phyloP scores from a whole-genome alignment of 1,140 invertebrate species.

The Hestina assimilis region DNA sequence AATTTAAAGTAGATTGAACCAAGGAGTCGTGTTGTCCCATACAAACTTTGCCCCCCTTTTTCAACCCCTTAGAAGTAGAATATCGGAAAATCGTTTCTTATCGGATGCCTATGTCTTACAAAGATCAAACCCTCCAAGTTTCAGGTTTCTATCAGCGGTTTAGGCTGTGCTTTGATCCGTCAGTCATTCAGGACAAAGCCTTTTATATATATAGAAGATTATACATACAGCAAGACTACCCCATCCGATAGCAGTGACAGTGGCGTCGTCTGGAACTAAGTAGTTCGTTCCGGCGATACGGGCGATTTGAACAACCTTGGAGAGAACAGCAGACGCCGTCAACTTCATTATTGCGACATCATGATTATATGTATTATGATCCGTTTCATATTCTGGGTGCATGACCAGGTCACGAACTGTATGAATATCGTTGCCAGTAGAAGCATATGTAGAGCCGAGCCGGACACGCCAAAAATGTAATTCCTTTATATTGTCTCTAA shows the following conservation, averaged over 20 bases:
- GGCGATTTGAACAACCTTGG: conserved; percentile 4
- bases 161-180: too few species aligned
- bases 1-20: too few species aligned
- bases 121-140: too few species aligned
- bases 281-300: conserved; percentile 38
- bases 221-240: conserved; percentile 69
- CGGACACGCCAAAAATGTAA: conserved; percentile 36
- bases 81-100: too few species aligned
- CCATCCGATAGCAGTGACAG: conserved; percentile 79
- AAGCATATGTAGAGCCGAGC: conserved; percentile 43
- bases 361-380: conserved; percentile 68
- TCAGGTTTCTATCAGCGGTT: too few species aligned
- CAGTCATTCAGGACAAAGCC: too few species aligned
- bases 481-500: not conserved
- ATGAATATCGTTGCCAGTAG: conserved; percentile 55
- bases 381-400: conserved; percentile 69
- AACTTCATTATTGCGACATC: conserved; percentile 76
- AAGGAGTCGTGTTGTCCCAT: too few species aligned
- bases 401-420: conserved; percentile 58
- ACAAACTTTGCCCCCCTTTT: too few species aligned
- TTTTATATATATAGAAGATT: too few species aligned
- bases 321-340: conserved; percentile 3
- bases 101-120: too few species aligned
- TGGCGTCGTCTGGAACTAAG: conserved; percentile 42
- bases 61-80: too few species aligned